Conservation (phyloP, 92 coral and sea anemone species). For the Parazoanthus swiftii region DNA sequence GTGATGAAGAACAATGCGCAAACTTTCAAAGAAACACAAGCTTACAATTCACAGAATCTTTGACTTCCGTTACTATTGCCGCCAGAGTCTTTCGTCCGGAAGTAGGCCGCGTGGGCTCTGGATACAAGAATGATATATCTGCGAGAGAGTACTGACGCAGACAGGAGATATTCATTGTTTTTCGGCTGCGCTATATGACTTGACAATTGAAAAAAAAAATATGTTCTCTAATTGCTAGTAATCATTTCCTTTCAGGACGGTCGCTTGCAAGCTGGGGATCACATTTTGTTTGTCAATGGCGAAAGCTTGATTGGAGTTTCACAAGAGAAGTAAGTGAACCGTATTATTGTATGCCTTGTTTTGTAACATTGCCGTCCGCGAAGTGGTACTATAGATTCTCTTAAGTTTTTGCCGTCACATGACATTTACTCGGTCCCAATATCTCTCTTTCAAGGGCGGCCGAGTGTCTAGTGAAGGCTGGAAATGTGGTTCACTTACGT, state of each 20-base stretch:
- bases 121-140: no score
- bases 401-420: neutral
- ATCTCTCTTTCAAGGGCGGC: slow-evolving; percentile 75
- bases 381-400: neutral
- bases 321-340: slow-evolving; percentile 81
- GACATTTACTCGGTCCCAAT: neutral
- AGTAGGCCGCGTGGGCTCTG: no score
- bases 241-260: slow-evolving; percentile 69
- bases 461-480: slow-evolving; percentile 83
- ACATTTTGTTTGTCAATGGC: slow-evolving; percentile 85
- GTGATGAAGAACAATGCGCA: no score
- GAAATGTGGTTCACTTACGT: slow-evolving; percentile 67
- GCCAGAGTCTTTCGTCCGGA: no score
- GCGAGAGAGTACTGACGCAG: no score
- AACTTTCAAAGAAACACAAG: no score
- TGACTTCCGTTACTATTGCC: no score
- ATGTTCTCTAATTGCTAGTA: neutral
- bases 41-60: no score
- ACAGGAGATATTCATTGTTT: no score
- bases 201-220: neutral
- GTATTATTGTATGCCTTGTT: neutral
- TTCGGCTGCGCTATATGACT: neutral
- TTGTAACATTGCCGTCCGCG: neutral
- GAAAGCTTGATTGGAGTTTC: slow-evolving; percentile 91
- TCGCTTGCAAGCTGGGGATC: slow-evolving; percentile 94